Conservation (phyloP, 2,888 invertebrate genomes). For the Leucophenga maculata region DNA sequence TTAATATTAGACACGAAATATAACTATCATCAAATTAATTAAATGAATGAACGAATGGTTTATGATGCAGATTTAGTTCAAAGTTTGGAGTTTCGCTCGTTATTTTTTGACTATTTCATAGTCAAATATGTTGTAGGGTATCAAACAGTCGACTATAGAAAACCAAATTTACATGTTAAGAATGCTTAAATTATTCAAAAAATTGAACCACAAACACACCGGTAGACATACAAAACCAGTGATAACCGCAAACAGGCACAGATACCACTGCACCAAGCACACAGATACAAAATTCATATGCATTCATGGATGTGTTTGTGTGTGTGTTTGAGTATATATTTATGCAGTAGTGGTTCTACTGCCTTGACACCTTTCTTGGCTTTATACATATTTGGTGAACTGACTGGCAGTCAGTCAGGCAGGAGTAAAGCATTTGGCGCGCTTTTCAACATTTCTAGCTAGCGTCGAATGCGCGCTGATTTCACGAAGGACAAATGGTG, state of each 20-base stretch:
- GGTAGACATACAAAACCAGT: no score
- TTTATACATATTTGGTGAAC: not conserved
- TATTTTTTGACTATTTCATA: no score
- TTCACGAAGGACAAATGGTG: conserved; percentile 42
- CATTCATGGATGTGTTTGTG: not conserved
- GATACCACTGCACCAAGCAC: not conserved
- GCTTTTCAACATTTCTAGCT: not conserved
- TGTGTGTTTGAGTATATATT: no score
- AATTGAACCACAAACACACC: conserved; percentile 16
- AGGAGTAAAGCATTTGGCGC: not conserved
- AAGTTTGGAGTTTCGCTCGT: no score
- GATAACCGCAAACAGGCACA: not conserved
- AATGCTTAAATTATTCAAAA: conserved; percentile 17
- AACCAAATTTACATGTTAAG: not conserved
- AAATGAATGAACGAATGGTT: not conserved
- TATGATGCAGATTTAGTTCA: no score
- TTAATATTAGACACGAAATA: no score
- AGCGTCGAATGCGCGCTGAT: no score
- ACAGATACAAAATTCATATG: no score
- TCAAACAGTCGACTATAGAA: not conserved
- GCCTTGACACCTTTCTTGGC: conserved; percentile 16
- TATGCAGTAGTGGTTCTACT: not conserved
- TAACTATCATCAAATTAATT: no score
- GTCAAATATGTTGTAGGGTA: no score
- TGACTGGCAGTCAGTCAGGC: no score